Conservation (phyloP, 1,140 invertebrate species). For the Drosophila mauritiana region DNA sequence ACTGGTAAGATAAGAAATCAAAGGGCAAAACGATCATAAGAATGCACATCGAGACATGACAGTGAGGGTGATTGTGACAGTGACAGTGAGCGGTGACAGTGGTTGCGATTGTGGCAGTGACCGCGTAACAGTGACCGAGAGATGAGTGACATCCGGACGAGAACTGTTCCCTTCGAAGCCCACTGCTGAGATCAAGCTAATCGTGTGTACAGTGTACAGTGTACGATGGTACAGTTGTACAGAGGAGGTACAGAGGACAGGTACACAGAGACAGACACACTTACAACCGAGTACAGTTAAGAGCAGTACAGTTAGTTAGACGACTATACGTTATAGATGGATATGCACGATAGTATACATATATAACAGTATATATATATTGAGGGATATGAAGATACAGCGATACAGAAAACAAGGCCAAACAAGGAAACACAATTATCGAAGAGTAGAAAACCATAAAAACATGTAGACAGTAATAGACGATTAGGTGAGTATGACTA, state of each 20-base stretch:
- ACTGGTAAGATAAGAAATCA: constrained; percentile 16
- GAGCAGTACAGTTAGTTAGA: constrained; percentile 56
- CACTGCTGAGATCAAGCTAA: constrained; percentile 33
- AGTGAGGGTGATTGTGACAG: constrained; percentile 20
- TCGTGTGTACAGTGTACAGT: background rate
- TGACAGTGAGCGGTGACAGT: constrained; percentile 18
- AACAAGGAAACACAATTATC: constrained; percentile 34
- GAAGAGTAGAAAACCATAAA: constrained; percentile 33
- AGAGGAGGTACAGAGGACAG: constrained; percentile 24
- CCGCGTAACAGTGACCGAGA: constrained; percentile 17
- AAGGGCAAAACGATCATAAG: constrained; percentile 6
- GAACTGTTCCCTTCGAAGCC: constrained; percentile 31
- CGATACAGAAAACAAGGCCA: constrained; percentile 46
- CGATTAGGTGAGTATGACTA: constrained; percentile 28
- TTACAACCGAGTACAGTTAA: constrained; percentile 49
- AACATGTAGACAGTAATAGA: constrained; percentile 44
- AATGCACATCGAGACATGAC: constrained; percentile 24
- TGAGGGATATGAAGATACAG: constrained; percentile 29
- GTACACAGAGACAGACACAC: constrained; percentile 51
- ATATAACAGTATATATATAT: constrained; percentile 39
- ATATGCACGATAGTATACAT: constrained; percentile 40
- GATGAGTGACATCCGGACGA: constrained; percentile 14
- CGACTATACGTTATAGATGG: constrained; percentile 42
- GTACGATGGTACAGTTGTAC: constrained; percentile 1
- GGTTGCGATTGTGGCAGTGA: constrained; percentile 12